These are phyloP conservation scores for Mylabris phalerata DNA, from an alignment of 1,140 invertebrate species.

Conservation along the genomic window DNA sequence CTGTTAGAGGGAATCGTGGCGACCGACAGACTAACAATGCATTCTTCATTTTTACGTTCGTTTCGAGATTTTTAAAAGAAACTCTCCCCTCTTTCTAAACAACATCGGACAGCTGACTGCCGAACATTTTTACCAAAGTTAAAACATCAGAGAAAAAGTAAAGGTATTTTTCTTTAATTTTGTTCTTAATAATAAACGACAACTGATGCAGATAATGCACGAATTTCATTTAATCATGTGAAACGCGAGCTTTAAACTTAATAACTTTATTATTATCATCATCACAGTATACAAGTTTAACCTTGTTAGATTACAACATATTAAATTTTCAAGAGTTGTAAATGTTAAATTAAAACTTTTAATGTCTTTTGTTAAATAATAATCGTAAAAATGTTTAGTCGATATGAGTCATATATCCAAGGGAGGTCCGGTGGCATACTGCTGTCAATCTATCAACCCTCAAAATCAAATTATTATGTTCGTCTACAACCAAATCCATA, in stretches of 20 bases:
- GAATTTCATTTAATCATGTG: slow-evolving; percentile 8
- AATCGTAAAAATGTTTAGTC: slow-evolving; percentile 1
- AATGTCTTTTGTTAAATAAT: not conserved
- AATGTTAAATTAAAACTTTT: slow-evolving; percentile 7
- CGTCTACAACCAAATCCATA: not conserved
- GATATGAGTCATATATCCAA: slow-evolving; percentile 5
- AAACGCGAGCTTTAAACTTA: slow-evolving; percentile 6
- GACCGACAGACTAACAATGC: slow-evolving; percentile 12
- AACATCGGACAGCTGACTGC: slow-evolving; percentile 7
- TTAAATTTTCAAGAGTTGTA: slow-evolving; percentile 6
- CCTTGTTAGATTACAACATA: slow-evolving; percentile 7
- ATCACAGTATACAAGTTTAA: slow-evolving; percentile 8
- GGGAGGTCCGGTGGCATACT: not conserved
- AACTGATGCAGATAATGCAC: slow-evolving; percentile 10
- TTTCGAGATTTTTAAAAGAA: slow-evolving; percentile 13
- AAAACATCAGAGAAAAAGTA: no score
- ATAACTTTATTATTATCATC: slow-evolving; percentile 8
- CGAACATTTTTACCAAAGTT: no score
- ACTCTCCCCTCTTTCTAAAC: slow-evolving; percentile 6
- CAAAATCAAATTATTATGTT: no score
- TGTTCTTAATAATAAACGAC: no score
- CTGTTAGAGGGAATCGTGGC: slow-evolving; percentile 7
- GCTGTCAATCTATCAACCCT: no score
- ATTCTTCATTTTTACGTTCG: slow-evolving; percentile 4
- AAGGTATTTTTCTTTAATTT: no score